Evolutionary conservation across 35 echinoderm and acorn worm genomes (phyloP), one percentile per base, ranked within the genome.

Genomic region (Apostichopus japonicus): DNA sequence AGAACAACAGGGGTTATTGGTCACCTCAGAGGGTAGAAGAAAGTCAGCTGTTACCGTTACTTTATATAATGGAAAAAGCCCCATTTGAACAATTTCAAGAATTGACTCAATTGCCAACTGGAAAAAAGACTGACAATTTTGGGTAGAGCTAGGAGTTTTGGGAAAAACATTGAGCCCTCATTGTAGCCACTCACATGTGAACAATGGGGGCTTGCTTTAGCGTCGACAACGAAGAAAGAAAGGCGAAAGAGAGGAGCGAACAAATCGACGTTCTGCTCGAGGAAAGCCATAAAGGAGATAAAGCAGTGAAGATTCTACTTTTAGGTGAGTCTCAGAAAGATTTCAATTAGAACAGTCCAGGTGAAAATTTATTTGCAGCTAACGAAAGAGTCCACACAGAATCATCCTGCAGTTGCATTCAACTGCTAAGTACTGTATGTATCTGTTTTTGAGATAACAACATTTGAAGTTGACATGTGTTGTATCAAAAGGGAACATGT

Each of bases 201-300:
- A 17, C 81, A 84, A 98, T 98, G 97, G 97, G 97, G 78, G 87
- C 93, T 53, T 98, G 97, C 65, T 56, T 98, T 78, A 94, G 97
- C 77, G 53, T 94, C 17, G 97, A 98, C 81, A 83, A 96, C 54
- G 94, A 95, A 21, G 52, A 98, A 33, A 94, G 91, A 55, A 92
- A 92, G 62, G 97, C 97, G 8, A 91, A 92, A 53, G 25, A 87
- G 55, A 90, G 95, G 59, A 96, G 97, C 77, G 91, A 92, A 11
- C 94, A 90, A 24, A 96, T 96, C 23, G 97, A 98, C 71, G 87
- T 83, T 14, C 84, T 96, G 56, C 90, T 98, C n/a, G 91, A 96
- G 58, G 86, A 92, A 79, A 94, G 95, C 90, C 90, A 92, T 54
- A 95, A 93, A 58, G 94, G 92, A 82, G 97, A 98, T 65, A 90